These are phyloP conservation scores for Drosophila melanogaster DNA, from an alignment of 1,140 invertebrate genomes.

Conservation along the genomic window Release_6_plus_ISO1_MT NT_033777.3:29279001-29279500, in stretches of 20 bases:
- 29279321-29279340: not conserved
- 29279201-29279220: conserved; percentile 65
- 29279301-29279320: conserved; percentile 45
- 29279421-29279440: conserved; percentile 71
- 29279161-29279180: conserved; percentile 41
- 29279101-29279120: conserved; percentile 1
- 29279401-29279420: conserved; percentile 79
- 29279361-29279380: conserved; percentile 1
- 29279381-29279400: conserved; percentile 19
- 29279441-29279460: conserved; percentile 77
- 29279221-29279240: conserved; percentile 75
- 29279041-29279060: conserved; percentile 71
- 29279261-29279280: conserved; percentile 58
- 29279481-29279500: conserved; percentile 47
- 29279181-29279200: conserved; percentile 66
- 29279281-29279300: conserved; percentile 74
- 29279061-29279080: conserved; percentile 62
- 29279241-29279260: conserved; percentile 76
- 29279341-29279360: conserved; percentile 22
- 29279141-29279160: not conserved
- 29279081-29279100: conserved; percentile 34
- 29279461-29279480: conserved; percentile 72
- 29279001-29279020: conserved; percentile 68
- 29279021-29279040: conserved; percentile 46
- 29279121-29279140: conserved; percentile 2